A percentile compares a stretch with the other conserved stretches of the same genome.
Evolutionary conservation across 2,113 vertebrate genomes (phyloP).

Genomic region (Phasianus colchicus): DNA sequence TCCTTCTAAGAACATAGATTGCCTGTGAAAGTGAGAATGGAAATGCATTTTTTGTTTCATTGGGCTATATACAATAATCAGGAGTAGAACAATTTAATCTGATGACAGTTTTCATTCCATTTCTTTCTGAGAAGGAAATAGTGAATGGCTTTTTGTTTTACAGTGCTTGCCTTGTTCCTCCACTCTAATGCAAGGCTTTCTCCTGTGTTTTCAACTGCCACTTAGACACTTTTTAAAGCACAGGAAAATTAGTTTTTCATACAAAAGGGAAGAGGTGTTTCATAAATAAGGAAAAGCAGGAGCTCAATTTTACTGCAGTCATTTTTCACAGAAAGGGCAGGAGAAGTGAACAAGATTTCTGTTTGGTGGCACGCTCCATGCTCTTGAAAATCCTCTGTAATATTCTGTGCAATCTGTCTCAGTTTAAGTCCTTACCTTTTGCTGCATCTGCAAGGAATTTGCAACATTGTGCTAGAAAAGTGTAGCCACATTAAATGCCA

Average conservation of each 20-base stretch:
- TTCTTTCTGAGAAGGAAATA: not conserved
- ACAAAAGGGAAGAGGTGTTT: conserved; percentile 41
- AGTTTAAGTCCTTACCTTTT: conserved; percentile 19
- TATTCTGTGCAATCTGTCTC: not conserved
- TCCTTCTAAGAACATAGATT: conserved; percentile 19
- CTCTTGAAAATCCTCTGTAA: not conserved
- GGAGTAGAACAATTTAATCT: conserved; percentile 59
- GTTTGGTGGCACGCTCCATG: conserved; percentile 40
- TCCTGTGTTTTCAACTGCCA: not conserved
- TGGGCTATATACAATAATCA: conserved; percentile 42
- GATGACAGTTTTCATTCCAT: conserved; percentile 57
- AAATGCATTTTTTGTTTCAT: conserved; percentile 58
- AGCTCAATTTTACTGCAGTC: conserved; percentile 51
- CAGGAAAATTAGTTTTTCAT: conserved; percentile 43
- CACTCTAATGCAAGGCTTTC: conserved; percentile 4
- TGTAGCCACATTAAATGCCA: not conserved
- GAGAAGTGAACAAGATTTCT: conserved; percentile 29
- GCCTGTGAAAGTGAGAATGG: conserved; percentile 24
- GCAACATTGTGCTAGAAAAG: not conserved
- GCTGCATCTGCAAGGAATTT: not conserved
- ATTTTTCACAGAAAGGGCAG: conserved; percentile 57
- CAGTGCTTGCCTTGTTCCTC: conserved; percentile 40
- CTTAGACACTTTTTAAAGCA: conserved; percentile 2
- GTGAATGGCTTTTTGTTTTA: conserved; percentile 63
- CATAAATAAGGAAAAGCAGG: conserved; percentile 56